Evolutionary conservation across 2,113 vertebrate genomes (phyloP).

Genomic region (Xerus inauris): DNA sequence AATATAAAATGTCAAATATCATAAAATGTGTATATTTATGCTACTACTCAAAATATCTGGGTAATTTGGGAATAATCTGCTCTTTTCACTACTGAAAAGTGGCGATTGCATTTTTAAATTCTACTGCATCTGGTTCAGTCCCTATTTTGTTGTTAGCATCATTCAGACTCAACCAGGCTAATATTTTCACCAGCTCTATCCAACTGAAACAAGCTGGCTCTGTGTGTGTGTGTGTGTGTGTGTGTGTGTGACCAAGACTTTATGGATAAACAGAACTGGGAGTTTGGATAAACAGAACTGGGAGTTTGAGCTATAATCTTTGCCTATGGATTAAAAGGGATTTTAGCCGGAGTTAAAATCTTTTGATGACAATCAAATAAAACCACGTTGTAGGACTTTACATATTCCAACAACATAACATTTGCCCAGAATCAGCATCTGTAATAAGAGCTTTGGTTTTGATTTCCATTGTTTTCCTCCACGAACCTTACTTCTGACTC

Average conservation of each 20-base stretch:
- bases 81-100: not conserved
- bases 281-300: slow-evolving; percentile 33
- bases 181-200: slow-evolving; percentile 5
- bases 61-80: not conserved
- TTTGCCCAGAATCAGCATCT: not conserved
- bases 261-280: not conserved
- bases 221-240: no score
- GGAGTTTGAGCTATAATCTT: not conserved
- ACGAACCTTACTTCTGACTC: not conserved
- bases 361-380: not conserved
- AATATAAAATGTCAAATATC: no score
- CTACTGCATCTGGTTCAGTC: not conserved
- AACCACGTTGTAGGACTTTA: not conserved
- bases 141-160: not conserved
- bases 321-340: not conserved
- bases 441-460: not conserved
- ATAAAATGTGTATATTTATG: not conserved
- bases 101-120: not conserved
- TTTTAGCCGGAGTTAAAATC: slow-evolving; percentile 23
- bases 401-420: not conserved
- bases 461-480: not conserved
- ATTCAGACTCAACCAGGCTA: not conserved
- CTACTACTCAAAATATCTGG: not conserved
- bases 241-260: no score
- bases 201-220: not conserved